phyloP scores from a whole-genome alignment of 2,888 invertebrate species.

The Clitarchus hookeri region DNA sequence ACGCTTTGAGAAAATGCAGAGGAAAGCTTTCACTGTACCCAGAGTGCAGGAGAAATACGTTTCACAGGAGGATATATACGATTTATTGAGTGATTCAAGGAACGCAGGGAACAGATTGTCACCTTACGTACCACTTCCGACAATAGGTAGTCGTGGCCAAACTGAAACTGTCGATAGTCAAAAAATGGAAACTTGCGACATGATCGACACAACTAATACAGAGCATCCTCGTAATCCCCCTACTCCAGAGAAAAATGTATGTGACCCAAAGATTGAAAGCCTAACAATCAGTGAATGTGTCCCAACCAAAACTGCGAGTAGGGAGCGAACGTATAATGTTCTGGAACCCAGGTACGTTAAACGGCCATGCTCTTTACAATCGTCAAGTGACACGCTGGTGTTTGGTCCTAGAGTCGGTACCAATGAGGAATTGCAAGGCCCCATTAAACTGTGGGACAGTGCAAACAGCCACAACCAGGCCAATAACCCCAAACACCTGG shows the following conservation, averaged over 20 bases:
- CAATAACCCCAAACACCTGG: not conserved
- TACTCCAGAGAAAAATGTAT: no score
- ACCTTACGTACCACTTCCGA: conserved; percentile 26
- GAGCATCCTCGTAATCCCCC: not conserved
- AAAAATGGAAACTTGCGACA: no score
- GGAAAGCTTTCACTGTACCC: not conserved
- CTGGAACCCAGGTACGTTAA: not conserved
- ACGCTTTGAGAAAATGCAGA: not conserved
- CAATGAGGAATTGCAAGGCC: not conserved
- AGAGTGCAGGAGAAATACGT: not conserved
- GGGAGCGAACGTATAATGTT: not conserved
- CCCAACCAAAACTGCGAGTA: not conserved
- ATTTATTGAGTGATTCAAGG: not conserved
- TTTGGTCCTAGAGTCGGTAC: not conserved
- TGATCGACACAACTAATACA: not conserved
- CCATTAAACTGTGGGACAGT: not conserved
- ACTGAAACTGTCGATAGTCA: not conserved
- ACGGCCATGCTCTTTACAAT: not conserved
- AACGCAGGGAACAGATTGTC: conserved; percentile 20
- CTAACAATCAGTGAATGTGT: not conserved
- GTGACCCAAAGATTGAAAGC: not conserved
- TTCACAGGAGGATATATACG: not conserved
- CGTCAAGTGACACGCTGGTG: not conserved
- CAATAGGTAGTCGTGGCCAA: conserved; percentile 17
- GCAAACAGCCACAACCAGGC: not conserved